phyloP scores from a whole-genome alignment of 1,140 invertebrate species.

The Samia ricini region DNA sequence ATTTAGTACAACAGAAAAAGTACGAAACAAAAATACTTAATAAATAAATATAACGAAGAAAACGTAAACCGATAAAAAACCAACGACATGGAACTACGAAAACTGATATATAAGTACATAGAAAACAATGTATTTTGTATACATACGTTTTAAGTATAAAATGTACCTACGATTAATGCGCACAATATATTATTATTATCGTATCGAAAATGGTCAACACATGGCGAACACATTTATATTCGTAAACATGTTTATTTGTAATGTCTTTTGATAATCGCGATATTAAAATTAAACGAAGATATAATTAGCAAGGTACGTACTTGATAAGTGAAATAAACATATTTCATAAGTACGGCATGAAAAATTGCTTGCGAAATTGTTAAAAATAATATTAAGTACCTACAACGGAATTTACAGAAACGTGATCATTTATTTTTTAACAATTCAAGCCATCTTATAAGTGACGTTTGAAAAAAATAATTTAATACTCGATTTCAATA shows the following conservation, averaged over 20 bases:
- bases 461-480: too few relatives aligned
- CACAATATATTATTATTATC: constrained; percentile 29
- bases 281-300: not conserved
- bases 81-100: not conserved
- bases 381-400: too few relatives aligned
- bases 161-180: constrained; percentile 33
- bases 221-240: constrained; percentile 24
- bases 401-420: too few relatives aligned
- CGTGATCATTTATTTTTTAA: too few relatives aligned
- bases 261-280: not conserved
- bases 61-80: not conserved
- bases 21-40: not conserved
- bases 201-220: constrained; percentile 22
- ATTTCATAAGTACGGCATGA: too few relatives aligned
- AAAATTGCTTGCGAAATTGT: too few relatives aligned
- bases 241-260: constrained; percentile 42
- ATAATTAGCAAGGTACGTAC: too few relatives aligned
- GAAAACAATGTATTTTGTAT: too few relatives aligned
- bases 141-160: not conserved
- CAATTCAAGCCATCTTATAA: too few relatives aligned
- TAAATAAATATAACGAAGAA: not conserved
- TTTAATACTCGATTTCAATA: too few relatives aligned
- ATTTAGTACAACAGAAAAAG: not conserved
- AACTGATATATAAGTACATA: not conserved
- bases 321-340: too few relatives aligned